These are phyloP conservation scores for Oscheius sp. DNA, from an alignment of 2,888 invertebrate genomes.

Conservation along the genomic window DNA sequence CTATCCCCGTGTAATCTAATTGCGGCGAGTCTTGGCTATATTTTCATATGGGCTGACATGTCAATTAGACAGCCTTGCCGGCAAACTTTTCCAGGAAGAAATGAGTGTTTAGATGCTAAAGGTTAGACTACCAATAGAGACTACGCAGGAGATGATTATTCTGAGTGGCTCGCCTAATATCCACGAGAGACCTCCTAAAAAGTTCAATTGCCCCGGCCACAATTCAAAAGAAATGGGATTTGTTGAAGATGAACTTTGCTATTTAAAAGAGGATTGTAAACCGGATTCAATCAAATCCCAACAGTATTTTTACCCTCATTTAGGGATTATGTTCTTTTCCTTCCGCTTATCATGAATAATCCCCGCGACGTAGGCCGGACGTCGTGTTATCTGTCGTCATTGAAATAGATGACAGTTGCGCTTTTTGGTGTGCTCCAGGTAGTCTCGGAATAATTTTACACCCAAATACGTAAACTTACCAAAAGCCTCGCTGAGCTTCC, in stretches of 20 bases:
- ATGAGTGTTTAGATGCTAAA: no score
- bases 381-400: not conserved
- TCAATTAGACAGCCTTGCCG: not conserved
- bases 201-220: slow-evolving; percentile 23
- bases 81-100: no score
- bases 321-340: no score
- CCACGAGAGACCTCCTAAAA: slow-evolving; percentile 14
- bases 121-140: no score
- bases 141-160: slow-evolving; percentile 9
- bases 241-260: not conserved
- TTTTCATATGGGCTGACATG: not conserved
- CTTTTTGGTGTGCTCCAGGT: not conserved
- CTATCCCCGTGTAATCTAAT: not conserved
- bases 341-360: slow-evolving; percentile 3
- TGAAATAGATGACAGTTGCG: no score
- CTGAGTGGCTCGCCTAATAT: slow-evolving; percentile 24
- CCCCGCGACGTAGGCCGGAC: not conserved
- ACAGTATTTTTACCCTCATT: no score
- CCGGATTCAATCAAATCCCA: no score
- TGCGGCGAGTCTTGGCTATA: not conserved
- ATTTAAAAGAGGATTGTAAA: not conserved
- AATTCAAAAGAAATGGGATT: slow-evolving; percentile 12
- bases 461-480: slow-evolving; percentile 49
- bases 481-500: slow-evolving; percentile 68
- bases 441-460: not conserved